Evolutionary conservation across 2,888 invertebrate species (phyloP), one percentile per base, ranked within the genome.

Genomic region (Epiblema foenella): DNA sequence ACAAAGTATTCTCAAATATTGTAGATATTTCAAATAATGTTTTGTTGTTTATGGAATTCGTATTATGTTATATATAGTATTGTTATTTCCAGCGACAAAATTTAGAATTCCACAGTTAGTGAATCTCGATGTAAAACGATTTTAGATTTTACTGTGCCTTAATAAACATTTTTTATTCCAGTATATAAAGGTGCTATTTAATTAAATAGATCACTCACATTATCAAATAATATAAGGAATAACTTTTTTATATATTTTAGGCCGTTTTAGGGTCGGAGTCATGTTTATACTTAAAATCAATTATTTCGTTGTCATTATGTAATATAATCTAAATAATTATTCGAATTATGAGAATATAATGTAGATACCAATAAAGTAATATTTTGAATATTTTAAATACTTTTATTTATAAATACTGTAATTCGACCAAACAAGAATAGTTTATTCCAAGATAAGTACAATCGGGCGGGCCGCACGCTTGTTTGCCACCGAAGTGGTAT

Each of bases 301-400:
- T 85, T 88, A 86, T 87, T 83, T 85, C 81, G 82, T 87, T 89
- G 83, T 88, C 83, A 86, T 70, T 70, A 66, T 90, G 86, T 90
- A 90, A 89, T 85, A 87, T 89, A 90, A 60, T 88, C 89, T 87
- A 87, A 85, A 87, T 79, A 80, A 81, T 83, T 82, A 87, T 83
- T 82, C 83, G 79, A 87, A 88, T 83, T 89, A 88, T 84, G 83
- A 85, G 81, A 86, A 86, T 86, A 85, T 89, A 89, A 86, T 91
- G 91, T 92, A 93, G 90, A 91, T 92, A 92, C 82, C 84, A 88
- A 89, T 89, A 90, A 90, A 92, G 84, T 81, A 86, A 83, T 87
- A 88, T 87, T 89, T 90, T 87, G 82, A 74, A n/a, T 20, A 63
- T 70, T 62, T 71, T 74, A 72, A 70, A 73, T 63, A 77, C 77